Evolutionary conservation across 2,797 vertebrate genomes (phyloP).

Genomic region (Pachyuromys duprasi): DNA sequence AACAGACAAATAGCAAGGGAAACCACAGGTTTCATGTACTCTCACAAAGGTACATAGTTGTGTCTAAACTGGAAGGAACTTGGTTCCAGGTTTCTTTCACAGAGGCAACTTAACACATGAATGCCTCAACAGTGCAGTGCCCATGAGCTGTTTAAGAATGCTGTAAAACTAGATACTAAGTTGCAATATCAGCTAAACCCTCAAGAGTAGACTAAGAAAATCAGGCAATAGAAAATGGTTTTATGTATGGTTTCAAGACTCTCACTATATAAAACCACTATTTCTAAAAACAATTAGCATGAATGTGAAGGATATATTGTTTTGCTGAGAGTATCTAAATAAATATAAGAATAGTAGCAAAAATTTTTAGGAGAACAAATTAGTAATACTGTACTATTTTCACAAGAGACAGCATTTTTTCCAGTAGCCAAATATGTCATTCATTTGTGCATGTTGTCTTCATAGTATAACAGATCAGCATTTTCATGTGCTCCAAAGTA

Average conservation of each 20-base stretch:
- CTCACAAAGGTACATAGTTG: constrained; percentile 22
- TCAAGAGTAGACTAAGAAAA: not conserved
- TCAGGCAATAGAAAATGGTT: not conserved
- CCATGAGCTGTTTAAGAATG: not conserved
- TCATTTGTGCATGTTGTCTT: not conserved
- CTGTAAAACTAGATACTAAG: not conserved
- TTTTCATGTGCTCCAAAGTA: constrained; percentile 47
- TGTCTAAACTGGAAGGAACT: not conserved
- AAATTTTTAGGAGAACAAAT: constrained; percentile 41
- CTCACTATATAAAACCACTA: not conserved
- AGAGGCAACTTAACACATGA: not conserved
- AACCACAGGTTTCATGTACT: constrained; percentile 49
- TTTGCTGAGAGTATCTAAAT: constrained; percentile 10
- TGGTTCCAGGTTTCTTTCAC: not conserved
- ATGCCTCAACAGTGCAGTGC: not conserved
- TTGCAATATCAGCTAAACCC: not conserved
- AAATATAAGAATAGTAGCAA: constrained; percentile 33
- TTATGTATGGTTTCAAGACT: not conserved
- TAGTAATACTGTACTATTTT: not conserved
- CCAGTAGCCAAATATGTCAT: constrained; percentile 35
- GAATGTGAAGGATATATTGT: constrained; percentile 20
- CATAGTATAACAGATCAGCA: constrained; percentile 42
- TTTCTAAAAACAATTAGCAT: constrained; percentile 39
- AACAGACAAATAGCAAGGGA: constrained; percentile 62
- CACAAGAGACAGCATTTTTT: constrained; percentile 34